Evolutionary conservation across 2,888 invertebrate species (phyloP), one percentile per base, ranked within the genome.

Genomic region (Sipha maydis): DNA sequence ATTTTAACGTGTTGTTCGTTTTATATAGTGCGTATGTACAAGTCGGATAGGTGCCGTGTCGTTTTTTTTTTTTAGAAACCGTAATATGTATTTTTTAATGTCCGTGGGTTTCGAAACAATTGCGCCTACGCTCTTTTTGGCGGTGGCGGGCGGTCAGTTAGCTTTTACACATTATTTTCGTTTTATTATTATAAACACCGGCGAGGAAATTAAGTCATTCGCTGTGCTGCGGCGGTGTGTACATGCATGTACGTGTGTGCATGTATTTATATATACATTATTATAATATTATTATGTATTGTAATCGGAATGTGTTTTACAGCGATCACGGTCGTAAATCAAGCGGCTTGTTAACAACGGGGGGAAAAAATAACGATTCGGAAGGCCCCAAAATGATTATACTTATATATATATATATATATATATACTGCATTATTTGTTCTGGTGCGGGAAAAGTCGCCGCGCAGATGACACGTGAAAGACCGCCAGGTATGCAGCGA

Each of bases 321-420:
- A 69, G 28, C 67, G 73, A 83, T 25, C 34, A 34, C 71, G 78
- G 79, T 86, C 78, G 71, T 85, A 85, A 85, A 85, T 85, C 85
- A 85, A 85, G 34, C 85, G 54, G 69, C 85, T 86, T 86, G 85
- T 86, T 86, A 86, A 86, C 85, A 69, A 85, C 85, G 85, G 78
- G 85, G 67, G 78, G 78, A 85, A 69, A 25, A 77, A 67, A 69
- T 85, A 85, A 85, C 85, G 78, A 78, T 85, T 84, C 84, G 84
- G 84, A 61, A 84, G 84, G 84, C 76, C 75, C 75, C 84, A 14
- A 76, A 69, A 84, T 76, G 73, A 83, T 83, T 83, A 83, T 75
- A 34, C 7, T 31, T 19, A 25, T 31, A 73, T 25, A 73, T 7
- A 73, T 17, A 38, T 21, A 17, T 21, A 34, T 17, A 34, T 4